Evolutionary conservation across 2,888 invertebrate genomes (phyloP).

Genomic region (Andrena camellia): DNA sequence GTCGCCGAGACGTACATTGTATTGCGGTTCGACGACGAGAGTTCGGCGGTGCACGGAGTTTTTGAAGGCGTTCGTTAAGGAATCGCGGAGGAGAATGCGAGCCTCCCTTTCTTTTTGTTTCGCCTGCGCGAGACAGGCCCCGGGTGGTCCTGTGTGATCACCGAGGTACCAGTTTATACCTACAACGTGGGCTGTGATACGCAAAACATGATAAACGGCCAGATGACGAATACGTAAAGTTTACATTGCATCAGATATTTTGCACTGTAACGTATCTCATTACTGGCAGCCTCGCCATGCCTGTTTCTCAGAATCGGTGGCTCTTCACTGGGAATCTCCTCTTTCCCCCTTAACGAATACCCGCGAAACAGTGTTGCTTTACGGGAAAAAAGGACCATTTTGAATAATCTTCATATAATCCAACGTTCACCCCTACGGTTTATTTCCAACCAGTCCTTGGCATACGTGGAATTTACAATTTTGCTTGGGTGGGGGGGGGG

Average conservation of each 20-base stretch:
- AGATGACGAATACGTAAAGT: constrained; percentile 61
- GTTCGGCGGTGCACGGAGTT: constrained; percentile 24
- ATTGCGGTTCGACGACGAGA: constrained; percentile 1
- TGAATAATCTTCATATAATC: too few species aligned
- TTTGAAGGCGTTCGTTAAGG: constrained; percentile 50
- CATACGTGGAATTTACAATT: too few species aligned
- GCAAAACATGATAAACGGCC: constrained; percentile 59
- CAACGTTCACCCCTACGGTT: too few species aligned
- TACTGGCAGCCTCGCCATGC: constrained; percentile 25
- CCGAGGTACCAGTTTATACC: constrained; percentile 60
- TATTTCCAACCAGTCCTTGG: too few species aligned
- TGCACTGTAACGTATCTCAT: constrained; percentile 45
- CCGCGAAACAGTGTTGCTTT: neutral
- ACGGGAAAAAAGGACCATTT: neutral
- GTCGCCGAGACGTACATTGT: too few species aligned
- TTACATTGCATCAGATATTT: constrained; percentile 60
- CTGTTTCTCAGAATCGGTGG: constrained; percentile 37
- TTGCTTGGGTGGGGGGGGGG: too few species aligned
- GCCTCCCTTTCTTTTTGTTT: constrained; percentile 45
- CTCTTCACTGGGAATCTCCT: neutral
- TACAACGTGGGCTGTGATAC: constrained; percentile 57
- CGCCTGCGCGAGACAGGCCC: constrained; percentile 31
- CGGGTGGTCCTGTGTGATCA: constrained; percentile 61
- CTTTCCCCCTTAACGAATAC: constrained; percentile 3
- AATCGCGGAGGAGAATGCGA: constrained; percentile 38